Conservation (phyloP, 2,113 vertebrate genomes). For the Poeciliopsis retropinna region DNA sequence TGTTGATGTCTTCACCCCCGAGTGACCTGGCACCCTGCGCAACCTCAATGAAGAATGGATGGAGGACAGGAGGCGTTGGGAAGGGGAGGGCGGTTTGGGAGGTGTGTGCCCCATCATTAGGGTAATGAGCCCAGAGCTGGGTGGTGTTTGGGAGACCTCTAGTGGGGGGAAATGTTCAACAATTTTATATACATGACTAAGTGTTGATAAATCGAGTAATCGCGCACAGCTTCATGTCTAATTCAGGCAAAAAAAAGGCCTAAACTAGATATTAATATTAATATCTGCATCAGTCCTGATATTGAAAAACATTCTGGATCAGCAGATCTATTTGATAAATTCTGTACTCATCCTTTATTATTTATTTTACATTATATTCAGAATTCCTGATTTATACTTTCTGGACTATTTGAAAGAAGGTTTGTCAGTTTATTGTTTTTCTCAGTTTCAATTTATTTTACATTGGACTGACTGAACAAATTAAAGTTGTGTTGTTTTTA, state of each 20-base stretch:
- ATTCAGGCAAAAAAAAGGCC: neutral
- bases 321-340: too few relatives aligned
- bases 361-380: too few relatives aligned
- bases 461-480: too few relatives aligned
- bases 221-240: neutral
- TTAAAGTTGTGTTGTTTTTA: too few relatives aligned
- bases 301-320: too few relatives aligned
- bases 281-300: too few relatives aligned
- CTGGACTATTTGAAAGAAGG: too few relatives aligned
- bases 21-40: slow-evolving; percentile 69
- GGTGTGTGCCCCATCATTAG: slow-evolving; percentile 51
- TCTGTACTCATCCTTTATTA: too few relatives aligned
- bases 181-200: neutral
- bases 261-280: neutral
- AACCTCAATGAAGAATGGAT: slow-evolving; percentile 66
- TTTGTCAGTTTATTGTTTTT: too few relatives aligned
- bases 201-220: neutral
- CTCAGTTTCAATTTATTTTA: too few relatives aligned
- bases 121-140: slow-evolving; percentile 49
- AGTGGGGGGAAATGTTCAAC: slow-evolving; percentile 44
- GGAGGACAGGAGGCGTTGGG: slow-evolving; percentile 53
- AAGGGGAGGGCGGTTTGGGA: slow-evolving; percentile 43
- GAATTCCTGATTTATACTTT: too few relatives aligned
- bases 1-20: slow-evolving; percentile 66
- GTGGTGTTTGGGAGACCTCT: slow-evolving; percentile 69